Conservation (phyloP, 2,113 vertebrate genomes). For the Naja naja region DNA sequence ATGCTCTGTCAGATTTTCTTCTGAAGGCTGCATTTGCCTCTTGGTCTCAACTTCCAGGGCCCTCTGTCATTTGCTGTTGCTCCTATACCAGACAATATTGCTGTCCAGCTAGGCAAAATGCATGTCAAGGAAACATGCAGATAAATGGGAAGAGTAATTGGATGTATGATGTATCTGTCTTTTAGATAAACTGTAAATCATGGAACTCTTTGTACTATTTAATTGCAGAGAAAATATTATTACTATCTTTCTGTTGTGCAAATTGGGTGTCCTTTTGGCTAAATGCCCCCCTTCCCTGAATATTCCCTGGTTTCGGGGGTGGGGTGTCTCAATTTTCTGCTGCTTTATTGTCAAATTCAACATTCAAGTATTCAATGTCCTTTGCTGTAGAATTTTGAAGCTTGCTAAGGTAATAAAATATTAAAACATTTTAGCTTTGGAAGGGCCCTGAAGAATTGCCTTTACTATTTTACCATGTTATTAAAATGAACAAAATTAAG, state of each 20-base stretch:
- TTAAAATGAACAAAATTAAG: background rate
- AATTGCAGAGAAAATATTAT: background rate
- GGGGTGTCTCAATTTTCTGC: background rate
- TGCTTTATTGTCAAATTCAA: background rate
- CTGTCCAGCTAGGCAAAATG: background rate
- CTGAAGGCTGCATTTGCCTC: background rate
- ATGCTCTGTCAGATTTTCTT: background rate
- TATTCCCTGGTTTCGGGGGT: too few relatives aligned
- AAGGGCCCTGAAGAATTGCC: background rate
- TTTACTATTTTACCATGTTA: background rate
- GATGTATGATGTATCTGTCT: background rate
- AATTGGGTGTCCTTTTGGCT: background rate
- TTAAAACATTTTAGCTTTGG: background rate
- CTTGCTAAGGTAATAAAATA: background rate
- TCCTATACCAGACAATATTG: background rate
- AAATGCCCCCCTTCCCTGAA: background rate
- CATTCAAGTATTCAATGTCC: background rate
- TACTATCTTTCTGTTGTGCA: background rate
- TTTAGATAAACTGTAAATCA: background rate
- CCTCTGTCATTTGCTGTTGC: background rate
- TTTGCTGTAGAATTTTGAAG: background rate
- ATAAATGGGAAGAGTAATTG: background rate
- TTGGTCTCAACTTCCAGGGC: background rate
- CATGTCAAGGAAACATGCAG: background rate
- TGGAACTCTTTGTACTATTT: background rate